Evolutionary conservation across 2,113 vertebrate species (phyloP), one percentile per base, ranked within the genome.

Genomic region (Nycticebus coucang): DNA sequence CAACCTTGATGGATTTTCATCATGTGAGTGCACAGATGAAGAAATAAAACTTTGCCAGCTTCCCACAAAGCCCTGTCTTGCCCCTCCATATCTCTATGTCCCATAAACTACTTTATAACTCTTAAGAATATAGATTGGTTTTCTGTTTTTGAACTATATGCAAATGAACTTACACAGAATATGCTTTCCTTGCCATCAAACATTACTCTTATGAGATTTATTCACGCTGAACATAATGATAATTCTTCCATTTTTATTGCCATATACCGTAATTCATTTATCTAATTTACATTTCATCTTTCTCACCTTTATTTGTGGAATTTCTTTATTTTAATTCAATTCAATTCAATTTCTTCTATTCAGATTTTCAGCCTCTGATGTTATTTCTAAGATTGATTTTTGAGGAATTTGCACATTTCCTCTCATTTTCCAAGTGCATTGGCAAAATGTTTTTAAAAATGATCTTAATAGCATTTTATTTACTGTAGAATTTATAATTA

Each of bases 311-410:
- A 37, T 85, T 78, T 83, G 7, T 71, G 28, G 17, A 5, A n/a
- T 69, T 59, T 7, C 83, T 93, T 88, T 85, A 57, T 83, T 93
- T 88, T 85, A 57, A 74, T n/a, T 28, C 5, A 84, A 59, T 81
- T 50, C 4, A 35, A 21, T 77, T 50, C 4, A 35, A 17, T 72
- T 77, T 89, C 3, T 59, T 83, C 53, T 79, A 35, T 74, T 79
- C 19, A 37, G 10, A 68, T 50, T 82, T 84, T 50, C 26, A n/a
- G 77, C 14, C 66, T 75, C 9, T 53, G 69, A 19, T 59, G 28
- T 87, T 10, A 59, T 50, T 64, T 59, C 66, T 92, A 28, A 66
- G 8, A 85, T 37, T 50, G 11, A 15, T 35, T 81, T 94, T 89
- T 74, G 17, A 93, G n/a, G 5, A 79, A 69, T 87, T 26, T 93